Evolutionary conservation across 2,797 vertebrate species (phyloP).

Genomic region (Pantherophis vulpinus): DNA sequence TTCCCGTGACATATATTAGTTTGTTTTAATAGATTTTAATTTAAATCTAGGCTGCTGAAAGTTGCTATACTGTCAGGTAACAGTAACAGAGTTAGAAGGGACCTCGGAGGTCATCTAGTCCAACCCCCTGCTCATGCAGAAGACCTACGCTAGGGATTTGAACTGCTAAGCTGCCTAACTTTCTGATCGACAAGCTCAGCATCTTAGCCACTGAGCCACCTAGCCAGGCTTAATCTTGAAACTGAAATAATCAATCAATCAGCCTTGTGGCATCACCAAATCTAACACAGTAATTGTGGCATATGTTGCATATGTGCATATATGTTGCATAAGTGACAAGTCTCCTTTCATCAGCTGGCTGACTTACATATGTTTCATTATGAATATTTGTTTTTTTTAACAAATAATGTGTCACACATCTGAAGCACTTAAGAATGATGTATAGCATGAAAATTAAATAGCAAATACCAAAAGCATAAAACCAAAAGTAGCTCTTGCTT

Average conservation of each 20-base stretch:
- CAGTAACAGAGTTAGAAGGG: too few relatives aligned
- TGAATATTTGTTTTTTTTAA: neutral
- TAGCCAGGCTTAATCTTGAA: too few relatives aligned
- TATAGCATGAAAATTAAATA: neutral
- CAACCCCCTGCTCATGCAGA: too few relatives aligned
- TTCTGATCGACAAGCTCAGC: too few relatives aligned
- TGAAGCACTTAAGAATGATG: neutral
- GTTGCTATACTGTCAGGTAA: too few relatives aligned
- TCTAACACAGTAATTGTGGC: neutral
- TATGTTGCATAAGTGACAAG: neutral
- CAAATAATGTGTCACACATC: neutral
- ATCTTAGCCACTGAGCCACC: too few relatives aligned
- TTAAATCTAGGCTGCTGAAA: too few relatives aligned
- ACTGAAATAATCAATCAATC: too few relatives aligned
- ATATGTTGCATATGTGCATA: neutral
- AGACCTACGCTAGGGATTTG: too few relatives aligned
- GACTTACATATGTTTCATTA: neutral
- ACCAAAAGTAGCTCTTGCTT: neutral
- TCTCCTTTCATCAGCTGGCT: constrained; percentile 8
- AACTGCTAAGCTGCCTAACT: too few relatives aligned
- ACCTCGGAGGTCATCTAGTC: too few relatives aligned
- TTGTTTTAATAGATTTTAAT: too few relatives aligned
- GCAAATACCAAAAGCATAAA: neutral
- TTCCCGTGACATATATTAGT: neutral
- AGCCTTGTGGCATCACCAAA: neutral